A percentile compares a stretch with the other conserved stretches of the same genome.
Evolutionary conservation across 2,888 invertebrate genomes (phyloP).

Genomic region (Orgyia antiqua): DNA sequence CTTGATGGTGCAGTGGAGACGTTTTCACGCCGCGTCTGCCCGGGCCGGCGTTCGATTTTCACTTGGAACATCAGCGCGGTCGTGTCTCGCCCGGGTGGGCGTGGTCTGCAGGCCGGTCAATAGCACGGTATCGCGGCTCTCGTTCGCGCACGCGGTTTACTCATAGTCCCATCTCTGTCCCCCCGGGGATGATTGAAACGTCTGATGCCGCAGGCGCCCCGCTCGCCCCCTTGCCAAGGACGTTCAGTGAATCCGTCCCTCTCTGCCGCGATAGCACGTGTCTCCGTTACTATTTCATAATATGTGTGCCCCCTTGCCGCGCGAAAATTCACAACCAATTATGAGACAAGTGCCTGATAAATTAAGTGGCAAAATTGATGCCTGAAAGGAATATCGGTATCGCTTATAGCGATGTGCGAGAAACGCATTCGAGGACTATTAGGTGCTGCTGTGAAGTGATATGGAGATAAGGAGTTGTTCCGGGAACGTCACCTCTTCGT

Average conservation of each 20-base stretch:
- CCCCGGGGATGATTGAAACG: slow-evolving; percentile 77
- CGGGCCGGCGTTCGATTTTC: slow-evolving; percentile 76
- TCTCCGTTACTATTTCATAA: slow-evolving; percentile 73
- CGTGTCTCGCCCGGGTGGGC: slow-evolving; percentile 76
- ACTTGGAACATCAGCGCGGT: slow-evolving; percentile 71
- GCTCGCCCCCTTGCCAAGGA: slow-evolving; percentile 74
- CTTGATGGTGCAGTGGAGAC: slow-evolving; percentile 64
- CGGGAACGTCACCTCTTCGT: slow-evolving; percentile 59
- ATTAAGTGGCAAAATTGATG: slow-evolving; percentile 67
- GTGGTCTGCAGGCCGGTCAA: slow-evolving; percentile 76
- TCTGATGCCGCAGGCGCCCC: slow-evolving; percentile 78
- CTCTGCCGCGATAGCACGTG: slow-evolving; percentile 78
- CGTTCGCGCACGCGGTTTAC: slow-evolving; percentile 38
- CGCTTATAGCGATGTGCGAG: slow-evolving; percentile 61
- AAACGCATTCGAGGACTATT: slow-evolving; percentile 61
- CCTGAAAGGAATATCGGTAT: slow-evolving; percentile 63
- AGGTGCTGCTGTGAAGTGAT: slow-evolving; percentile 63
- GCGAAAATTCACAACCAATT: slow-evolving; percentile 74
- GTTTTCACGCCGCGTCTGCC: slow-evolving; percentile 62
- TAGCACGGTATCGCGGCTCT: slow-evolving; percentile 66
- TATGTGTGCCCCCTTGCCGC: slow-evolving; percentile 74
- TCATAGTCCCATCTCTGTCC: slow-evolving; percentile 47
- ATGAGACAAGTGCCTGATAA: slow-evolving; percentile 75
- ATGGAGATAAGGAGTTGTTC: slow-evolving; percentile 69
- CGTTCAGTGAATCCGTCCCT: slow-evolving; percentile 79